Base-by-base conservation (phyloP, 2,113 vertebrate genomes). In the Bos javanicus region DNA sequence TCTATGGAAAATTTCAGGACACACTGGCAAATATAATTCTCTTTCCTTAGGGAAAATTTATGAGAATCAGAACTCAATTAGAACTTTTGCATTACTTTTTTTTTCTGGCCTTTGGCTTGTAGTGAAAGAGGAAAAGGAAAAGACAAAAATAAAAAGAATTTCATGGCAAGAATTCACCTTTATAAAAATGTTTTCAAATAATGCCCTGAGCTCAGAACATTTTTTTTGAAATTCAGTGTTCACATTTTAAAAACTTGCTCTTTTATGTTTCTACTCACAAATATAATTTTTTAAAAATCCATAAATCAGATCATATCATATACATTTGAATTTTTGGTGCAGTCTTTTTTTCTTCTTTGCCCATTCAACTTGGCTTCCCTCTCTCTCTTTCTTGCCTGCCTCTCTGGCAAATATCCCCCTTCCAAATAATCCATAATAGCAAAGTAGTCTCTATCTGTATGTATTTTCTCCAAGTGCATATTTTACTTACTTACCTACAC, bases 61-160 rank as follows among this genome's bases (percentile, higher is more conserved):
- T 82, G 33, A 88, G 87, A 95, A 95, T 67, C 54, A 92, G 50
- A 90, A 90, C 46, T 97, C 95, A 87, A 67, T 92, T 83, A 91
- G 74, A 98, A 96, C 21, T 59, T 97, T 91, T 81, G 87, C 54
- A 90, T 94, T 90, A 78, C 80, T 92, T 94, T 88, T 94, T 82
- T 80, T 93, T 90, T 92, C 90, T 95, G 36, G n/a, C 85, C 92
- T 97, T 96, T 94, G 92, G 85, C 74, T 94, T 91, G 26, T 59
- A 94, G 85, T 82, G 76, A 97, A 97, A 95, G 85, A 94, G 46
- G 57, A 97, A 98, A 95, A 48, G 80, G 56, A 52, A 98, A 92
- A 59, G 56, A 89, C 43, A 97, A 97, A 98, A 93, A 96, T 96
- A 90, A 90, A 94, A 96, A 96, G 90, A 98, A 98, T 94, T 92